Evolutionary conservation across 2,113 vertebrate species (phyloP), one percentile per base, ranked within the genome.

Genomic region (Seriola dumerili): DNA sequence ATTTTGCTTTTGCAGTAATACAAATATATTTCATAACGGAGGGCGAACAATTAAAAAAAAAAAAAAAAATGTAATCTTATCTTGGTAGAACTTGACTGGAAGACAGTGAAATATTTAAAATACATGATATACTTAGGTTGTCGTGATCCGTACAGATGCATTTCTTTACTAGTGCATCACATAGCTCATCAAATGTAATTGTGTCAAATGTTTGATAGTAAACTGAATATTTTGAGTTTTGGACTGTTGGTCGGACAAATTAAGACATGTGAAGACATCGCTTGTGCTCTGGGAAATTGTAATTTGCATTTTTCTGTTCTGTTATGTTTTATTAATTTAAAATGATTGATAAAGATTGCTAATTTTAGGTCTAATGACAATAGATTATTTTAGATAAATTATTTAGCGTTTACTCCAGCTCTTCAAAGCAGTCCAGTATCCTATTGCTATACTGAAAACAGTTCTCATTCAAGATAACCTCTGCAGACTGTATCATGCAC

Each of bases 381-480:
- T 50, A 50, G 46, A 19, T 50, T 50, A 50, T 50, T 50, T 50
- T 36, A 36, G 34, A 36, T 36, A 36, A 36, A 29, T 59, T 44
- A 14, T 67, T 68, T 42, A n/a, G 57, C 21, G 21, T 72, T 42
- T 48, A 13, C 68, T 73, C 23, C 57, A 29, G 29, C 29, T 29
- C 29, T 29, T 29, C 29, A 29, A 2, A 29, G 29, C n/a, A 44
- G 9, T 58, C 13, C n/a, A 64, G 40, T 44, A 4, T 32, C 25
- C 17, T 1, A 5, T 61, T 25, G 34, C 38, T 36, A 6, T n/a
- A 38, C 57, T 11, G 0, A 52, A 59, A 78, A 68, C 69, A 32
- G 54, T 64, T 69, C 73, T 16, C 77, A 21, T 71, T 66, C 11
- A 29, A 19, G 25, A 74, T 78, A 40, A 80, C 67, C 75, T 78